phyloP scores from a whole-genome alignment of 2,888 invertebrate species.

The Polia nebulosa region DNA sequence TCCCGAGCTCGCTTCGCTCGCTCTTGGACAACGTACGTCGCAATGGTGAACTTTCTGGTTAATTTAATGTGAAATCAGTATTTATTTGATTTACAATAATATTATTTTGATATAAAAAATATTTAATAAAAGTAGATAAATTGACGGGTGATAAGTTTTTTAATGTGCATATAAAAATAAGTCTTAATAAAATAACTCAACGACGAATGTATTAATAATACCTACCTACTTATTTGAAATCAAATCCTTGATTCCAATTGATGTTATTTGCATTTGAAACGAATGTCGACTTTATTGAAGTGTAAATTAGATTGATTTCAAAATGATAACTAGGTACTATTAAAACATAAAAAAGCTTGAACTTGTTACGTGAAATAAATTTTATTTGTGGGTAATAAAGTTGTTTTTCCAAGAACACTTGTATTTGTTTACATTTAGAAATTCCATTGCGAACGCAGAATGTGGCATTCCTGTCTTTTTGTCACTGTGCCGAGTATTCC shows the following conservation, averaged over 20 bases:
- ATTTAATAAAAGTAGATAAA: too few species aligned
- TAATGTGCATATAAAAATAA: too few species aligned
- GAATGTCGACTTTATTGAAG: neutral
- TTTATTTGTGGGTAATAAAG: neutral
- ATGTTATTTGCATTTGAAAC: neutral
- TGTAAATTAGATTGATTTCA: neutral
- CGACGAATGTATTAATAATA: neutral
- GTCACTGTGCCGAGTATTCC: neutral
- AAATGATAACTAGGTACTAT: neutral
- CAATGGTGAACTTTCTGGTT: too few species aligned
- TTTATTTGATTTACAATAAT: too few species aligned
- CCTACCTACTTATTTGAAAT: neutral
- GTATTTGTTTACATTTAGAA: slow-evolving; percentile 2
- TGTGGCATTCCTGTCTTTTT: neutral
- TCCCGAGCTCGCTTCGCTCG: too few species aligned
- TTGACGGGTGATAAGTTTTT: too few species aligned
- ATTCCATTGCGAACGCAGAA: neutral
- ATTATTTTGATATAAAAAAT: too few species aligned
- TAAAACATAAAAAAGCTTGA: neutral
- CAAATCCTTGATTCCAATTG: neutral
- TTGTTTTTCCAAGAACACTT: neutral
- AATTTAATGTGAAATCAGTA: too few species aligned
- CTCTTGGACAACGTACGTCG: too few species aligned
- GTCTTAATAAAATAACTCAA: neutral
- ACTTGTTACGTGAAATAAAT: neutral